These are phyloP conservation scores for Campylomormyrus numenius DNA, from an alignment of 2,113 vertebrate species.

Conservation along the genomic window DNA sequence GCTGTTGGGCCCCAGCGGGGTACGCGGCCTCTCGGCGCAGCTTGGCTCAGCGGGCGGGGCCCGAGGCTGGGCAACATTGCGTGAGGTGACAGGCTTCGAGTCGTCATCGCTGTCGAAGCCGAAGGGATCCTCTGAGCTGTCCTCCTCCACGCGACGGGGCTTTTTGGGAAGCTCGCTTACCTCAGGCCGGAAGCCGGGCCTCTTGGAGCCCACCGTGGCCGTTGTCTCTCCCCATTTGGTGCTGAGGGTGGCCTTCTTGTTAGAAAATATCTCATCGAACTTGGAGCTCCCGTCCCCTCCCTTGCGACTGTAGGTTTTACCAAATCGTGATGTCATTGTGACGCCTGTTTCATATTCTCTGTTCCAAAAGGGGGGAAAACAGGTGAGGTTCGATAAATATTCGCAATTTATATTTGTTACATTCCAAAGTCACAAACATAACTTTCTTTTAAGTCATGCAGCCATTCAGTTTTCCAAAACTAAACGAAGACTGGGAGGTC, in stretches of 20 bases:
- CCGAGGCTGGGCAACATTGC: constrained; percentile 71
- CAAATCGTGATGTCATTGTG: constrained; percentile 99
- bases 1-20: constrained; percentile 69
- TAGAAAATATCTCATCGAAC: constrained; percentile 95
- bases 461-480: background rate
- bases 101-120: constrained; percentile 98
- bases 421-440: background rate
- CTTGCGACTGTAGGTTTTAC: constrained; percentile 98
- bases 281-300: constrained; percentile 91
- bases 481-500: background rate
- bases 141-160: constrained; percentile 65
- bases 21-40: constrained; percentile 60
- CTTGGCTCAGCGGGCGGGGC: constrained; percentile 63
- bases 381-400: background rate
- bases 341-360: constrained; percentile 98
- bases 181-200: constrained; percentile 72
- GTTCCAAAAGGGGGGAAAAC: constrained; percentile 17
- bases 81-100: constrained; percentile 88
- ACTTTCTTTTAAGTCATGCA: background rate
- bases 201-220: constrained; percentile 90
- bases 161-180: constrained; percentile 75
- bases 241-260: constrained; percentile 91
- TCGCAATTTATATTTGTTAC: background rate
- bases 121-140: constrained; percentile 82
- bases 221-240: constrained; percentile 98